phyloP scores from a whole-genome alignment of 2,888 invertebrate species.

The Priocnemis perturbator region DNA sequence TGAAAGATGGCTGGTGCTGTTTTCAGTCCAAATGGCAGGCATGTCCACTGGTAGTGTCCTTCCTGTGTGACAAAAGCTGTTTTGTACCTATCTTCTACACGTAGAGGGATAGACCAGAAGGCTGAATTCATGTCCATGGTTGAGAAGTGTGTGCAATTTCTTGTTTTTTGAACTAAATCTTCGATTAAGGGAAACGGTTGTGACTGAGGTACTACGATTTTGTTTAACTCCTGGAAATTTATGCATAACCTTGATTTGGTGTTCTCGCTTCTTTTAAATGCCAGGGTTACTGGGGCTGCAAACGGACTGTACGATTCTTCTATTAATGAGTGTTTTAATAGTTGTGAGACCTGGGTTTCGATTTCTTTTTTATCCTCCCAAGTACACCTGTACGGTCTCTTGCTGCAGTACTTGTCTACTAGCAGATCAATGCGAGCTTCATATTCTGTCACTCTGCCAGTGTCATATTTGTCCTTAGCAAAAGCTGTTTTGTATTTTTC shows the following conservation, averaged over 20 bases:
- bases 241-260: slow-evolving; percentile 9
- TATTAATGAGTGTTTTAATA: slow-evolving; percentile 47
- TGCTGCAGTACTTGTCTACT: slow-evolving; percentile 44
- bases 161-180: slow-evolving; percentile 35
- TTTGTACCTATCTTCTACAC: slow-evolving; percentile 31
- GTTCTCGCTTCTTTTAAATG: slow-evolving; percentile 37
- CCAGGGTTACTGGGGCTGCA: slow-evolving; percentile 44
- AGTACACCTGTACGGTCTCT: slow-evolving; percentile 45
- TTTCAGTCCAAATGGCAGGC: too few relatives aligned
- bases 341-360: slow-evolving; percentile 46
- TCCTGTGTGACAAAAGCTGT: too few relatives aligned
- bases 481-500: slow-evolving; percentile 38
- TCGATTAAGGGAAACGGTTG: slow-evolving; percentile 36
- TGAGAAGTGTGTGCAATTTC: slow-evolving; percentile 27
- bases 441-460: slow-evolving; percentile 47
- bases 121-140: slow-evolving; percentile 27
- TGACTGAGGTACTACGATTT: slow-evolving; percentile 20
- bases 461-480: slow-evolving; percentile 44
- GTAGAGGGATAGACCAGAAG: slow-evolving; percentile 29
- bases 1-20: slow-evolving; percentile 15
- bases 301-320: slow-evolving; percentile 56
- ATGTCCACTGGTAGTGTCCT: too few relatives aligned
- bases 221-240: slow-evolving; percentile 34
- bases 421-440: slow-evolving; percentile 45
- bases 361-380: slow-evolving; percentile 52